Evolutionary conservation across 1,140 invertebrate genomes (phyloP), one percentile per base, ranked within the genome.

Genomic region (Pachyrhynchus sulphureomaculatus): DNA sequence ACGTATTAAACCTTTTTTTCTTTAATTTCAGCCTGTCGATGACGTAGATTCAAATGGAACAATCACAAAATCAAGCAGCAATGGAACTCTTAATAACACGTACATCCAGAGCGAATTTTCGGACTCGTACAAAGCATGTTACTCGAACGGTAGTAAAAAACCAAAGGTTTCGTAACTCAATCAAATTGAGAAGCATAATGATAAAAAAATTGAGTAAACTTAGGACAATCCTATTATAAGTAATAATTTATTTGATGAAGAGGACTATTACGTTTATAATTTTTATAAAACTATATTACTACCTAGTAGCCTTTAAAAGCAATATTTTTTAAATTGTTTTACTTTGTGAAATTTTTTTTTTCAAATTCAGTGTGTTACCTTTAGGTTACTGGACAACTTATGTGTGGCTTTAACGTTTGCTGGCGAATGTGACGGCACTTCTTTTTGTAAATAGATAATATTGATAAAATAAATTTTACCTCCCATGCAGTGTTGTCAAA

Each of bases 101-200:
- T 83, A 84, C 58, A 78, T 82, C 48, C 81, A 83, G 48, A 80
- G 82, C 48, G 85, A 85, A 68, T 83, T 81, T 20, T 75, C 77
- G 64, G 81, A 84, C 42, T 81, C 83, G 51, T 78, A 82, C 73
- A 80, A 87, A 79, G 78, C 85, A 24, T 85, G 84, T 70, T 85
- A 86, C 74, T 85, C 84, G 41, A 86, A 85, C 65, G 84, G 85
- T 12, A 81, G 84, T 48, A 84, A n/a, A n/a, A n/a, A 26, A 26
- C 83, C 65, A 86, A 86, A 67, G 84, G 85, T 39, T 85, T 84
- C 72, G 82, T 85, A 17, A 80, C 77, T 18, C 81, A 81, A 66
- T 78, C 78, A n/a, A 55, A 79, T 78, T 60, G 73, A 71, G 36
- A 77, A 79, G 59, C 78, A 77, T 29, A 64, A 58, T 34, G 57